Percentiles rank a stretch among this genome's conserved stretches.
These are phyloP conservation scores for Halocynthia aurantium DNA, from an alignment of 23 tunicate genomes.

Conservation along the genomic window DNA sequence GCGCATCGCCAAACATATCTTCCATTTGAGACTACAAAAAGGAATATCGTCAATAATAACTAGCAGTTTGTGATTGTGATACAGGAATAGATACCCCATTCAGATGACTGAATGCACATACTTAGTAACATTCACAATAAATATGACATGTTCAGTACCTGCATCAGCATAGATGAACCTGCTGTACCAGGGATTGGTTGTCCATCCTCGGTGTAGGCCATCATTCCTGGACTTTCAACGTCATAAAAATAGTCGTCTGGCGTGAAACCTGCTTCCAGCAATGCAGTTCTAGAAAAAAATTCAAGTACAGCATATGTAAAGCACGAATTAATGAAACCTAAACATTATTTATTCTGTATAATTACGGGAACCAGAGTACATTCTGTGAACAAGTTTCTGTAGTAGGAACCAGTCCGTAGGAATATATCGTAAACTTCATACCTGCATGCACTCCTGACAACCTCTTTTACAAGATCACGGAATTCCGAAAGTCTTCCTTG, in stretches of 20 bases:
- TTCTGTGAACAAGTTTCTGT: too few relatives aligned
- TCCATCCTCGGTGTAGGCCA: slow-evolving; percentile 65
- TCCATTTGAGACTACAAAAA: slow-evolving; percentile 63
- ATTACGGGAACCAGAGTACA: too few relatives aligned
- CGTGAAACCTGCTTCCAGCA: slow-evolving; percentile 96
- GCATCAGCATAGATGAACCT: slow-evolving; percentile 72
- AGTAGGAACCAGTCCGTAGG: too few relatives aligned
- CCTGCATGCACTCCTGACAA: slow-evolving; percentile 98
- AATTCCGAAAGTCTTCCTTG: slow-evolving; percentile 69
- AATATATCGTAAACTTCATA: neutral
- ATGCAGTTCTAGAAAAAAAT: slow-evolving; percentile 63
- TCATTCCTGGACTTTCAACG: slow-evolving; percentile 65
- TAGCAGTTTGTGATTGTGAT: neutral
- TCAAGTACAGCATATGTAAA: neutral
- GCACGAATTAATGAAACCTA: too few relatives aligned
- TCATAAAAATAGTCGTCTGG: slow-evolving; percentile 96
- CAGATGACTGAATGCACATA: too few relatives aligned
- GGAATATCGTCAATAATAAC: neutral
- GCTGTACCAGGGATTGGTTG: slow-evolving; percentile 70
- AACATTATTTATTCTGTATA: too few relatives aligned
- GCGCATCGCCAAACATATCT: slow-evolving; percentile 93
- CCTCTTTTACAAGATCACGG: slow-evolving; percentile 86
- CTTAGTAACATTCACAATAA: neutral
- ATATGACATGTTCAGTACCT: slow-evolving; percentile 26
- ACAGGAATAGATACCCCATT: neutral